These are phyloP conservation scores for Pterophyllum scalare DNA, from an alignment of 2,113 vertebrate genomes.

Conservation along the genomic window DNA sequence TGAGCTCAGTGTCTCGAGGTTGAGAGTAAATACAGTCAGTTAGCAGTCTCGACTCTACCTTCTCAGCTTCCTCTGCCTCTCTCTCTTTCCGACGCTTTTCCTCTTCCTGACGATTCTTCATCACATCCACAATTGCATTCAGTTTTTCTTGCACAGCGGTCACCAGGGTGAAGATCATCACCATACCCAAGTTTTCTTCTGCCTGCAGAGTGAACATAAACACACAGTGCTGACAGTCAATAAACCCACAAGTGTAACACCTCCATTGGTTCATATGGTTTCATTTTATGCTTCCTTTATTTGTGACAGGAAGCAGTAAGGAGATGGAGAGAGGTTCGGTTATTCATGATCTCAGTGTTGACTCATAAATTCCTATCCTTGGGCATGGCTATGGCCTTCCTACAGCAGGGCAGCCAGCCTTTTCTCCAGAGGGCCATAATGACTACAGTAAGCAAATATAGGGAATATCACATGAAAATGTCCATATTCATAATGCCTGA, in stretches of 20 bases:
- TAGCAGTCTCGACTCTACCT: conserved; percentile 76
- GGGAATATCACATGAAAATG: too few relatives aligned
- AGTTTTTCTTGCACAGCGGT: conserved; percentile 97
- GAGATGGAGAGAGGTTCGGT: background rate
- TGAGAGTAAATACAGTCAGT: too few relatives aligned
- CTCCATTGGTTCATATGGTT: background rate
- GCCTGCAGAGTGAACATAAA: conserved; percentile 78
- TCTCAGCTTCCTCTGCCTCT: conserved; percentile 97
- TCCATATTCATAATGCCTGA: too few relatives aligned
- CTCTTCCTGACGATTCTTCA: conserved; percentile 92
- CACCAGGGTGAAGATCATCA: conserved; percentile 98
- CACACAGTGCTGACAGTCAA: fast-evolving
- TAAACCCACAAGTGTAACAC: background rate
- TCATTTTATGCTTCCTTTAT: background rate
- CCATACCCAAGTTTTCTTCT: conserved; percentile 96
- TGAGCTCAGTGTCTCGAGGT: fast-evolving
- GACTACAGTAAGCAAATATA: too few relatives aligned
- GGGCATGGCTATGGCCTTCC: too few relatives aligned
- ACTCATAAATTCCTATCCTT: fast-evolving
- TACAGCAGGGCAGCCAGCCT: too few relatives aligned
- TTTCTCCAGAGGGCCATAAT: too few relatives aligned
- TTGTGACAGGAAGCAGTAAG: background rate
- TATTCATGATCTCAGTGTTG: too few relatives aligned
- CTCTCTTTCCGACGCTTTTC: conserved; percentile 89
- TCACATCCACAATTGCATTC: conserved; percentile 95